Conservation (phyloP, 2,113 vertebrate species). For the Boulengeromyrus knoepffleri region DNA sequence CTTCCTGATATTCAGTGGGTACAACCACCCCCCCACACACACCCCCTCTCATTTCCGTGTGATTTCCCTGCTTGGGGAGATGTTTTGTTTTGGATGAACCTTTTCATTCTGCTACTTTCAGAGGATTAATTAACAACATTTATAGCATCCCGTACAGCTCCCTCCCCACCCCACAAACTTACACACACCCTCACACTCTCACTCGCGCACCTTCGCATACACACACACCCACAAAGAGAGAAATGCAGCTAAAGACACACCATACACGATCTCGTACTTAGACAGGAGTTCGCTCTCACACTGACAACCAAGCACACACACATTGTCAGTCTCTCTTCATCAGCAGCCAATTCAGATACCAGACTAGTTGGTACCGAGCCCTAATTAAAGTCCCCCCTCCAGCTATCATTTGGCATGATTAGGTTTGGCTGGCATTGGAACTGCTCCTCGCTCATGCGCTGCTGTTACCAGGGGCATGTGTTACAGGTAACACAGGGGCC, state of each 20-base stretch:
- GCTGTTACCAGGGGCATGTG: conserved; percentile 58
- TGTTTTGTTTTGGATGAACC: conserved; percentile 36
- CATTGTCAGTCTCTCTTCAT: conserved; percentile 24
- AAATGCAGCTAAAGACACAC: not conserved
- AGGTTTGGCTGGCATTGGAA: conserved; percentile 47
- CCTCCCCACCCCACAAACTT: not conserved
- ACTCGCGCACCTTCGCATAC: not conserved
- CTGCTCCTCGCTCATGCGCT: conserved; percentile 54
- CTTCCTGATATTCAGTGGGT: conserved; percentile 47
- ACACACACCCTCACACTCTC: conserved; percentile 1
- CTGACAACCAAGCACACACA: not conserved
- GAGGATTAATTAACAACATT: conserved; percentile 47
- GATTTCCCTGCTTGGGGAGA: conserved; percentile 43
- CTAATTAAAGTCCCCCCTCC: conserved; percentile 59
- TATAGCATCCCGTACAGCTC: conserved; percentile 31
- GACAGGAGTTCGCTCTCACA: not conserved
- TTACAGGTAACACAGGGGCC: conserved; percentile 52
- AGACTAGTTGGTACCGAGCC: conserved; percentile 47
- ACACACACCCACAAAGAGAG: not conserved
- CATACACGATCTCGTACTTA: conserved; percentile 21
- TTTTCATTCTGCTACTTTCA: conserved; percentile 29
- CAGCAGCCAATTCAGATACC: conserved; percentile 33
- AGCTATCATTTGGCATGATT: conserved; percentile 39
- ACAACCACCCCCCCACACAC: not conserved
- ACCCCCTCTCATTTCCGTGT: conserved; percentile 53